Conservation (phyloP, 2,888 invertebrate genomes). For the Anoncus sp. region DNA sequence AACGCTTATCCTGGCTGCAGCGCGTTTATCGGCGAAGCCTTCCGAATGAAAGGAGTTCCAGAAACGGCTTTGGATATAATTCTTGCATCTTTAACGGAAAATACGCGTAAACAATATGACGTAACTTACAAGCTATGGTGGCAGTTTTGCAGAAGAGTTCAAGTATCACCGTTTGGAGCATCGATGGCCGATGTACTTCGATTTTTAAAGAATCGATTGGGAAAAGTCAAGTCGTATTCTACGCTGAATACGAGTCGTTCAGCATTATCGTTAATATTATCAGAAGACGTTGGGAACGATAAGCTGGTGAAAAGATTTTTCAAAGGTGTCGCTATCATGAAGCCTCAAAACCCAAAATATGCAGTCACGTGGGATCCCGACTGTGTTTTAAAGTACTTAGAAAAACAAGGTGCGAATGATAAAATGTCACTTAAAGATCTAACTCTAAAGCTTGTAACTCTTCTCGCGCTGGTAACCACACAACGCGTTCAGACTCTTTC, state of each 20-base stretch:
- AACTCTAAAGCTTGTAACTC: too few relatives aligned
- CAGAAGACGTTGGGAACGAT: not conserved
- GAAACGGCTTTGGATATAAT: slow-evolving; percentile 1
- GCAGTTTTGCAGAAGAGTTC: not conserved
- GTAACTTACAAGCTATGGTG: too few relatives aligned
- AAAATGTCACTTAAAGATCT: too few relatives aligned
- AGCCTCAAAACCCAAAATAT: not conserved
- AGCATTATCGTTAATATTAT: slow-evolving; percentile 1
- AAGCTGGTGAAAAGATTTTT: not conserved
- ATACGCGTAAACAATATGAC: not conserved
- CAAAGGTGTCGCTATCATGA: not conserved
- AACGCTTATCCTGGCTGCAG: too few relatives aligned
- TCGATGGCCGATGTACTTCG: not conserved
- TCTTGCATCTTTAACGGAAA: not conserved
- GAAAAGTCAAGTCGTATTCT: not conserved
- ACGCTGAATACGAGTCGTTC: slow-evolving; percentile 3
- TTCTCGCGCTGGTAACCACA: too few relatives aligned
- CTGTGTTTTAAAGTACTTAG: not conserved
- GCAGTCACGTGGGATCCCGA: too few relatives aligned
- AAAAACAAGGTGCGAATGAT: too few relatives aligned
- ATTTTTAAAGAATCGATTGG: not conserved
- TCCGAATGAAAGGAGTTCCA: not conserved
- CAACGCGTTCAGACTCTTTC: too few relatives aligned
- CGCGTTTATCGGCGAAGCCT: not conserved
- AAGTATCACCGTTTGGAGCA: not conserved